Evolutionary conservation across 2,888 invertebrate species (phyloP).

Genomic region (Drosophila meridiana): DNA sequence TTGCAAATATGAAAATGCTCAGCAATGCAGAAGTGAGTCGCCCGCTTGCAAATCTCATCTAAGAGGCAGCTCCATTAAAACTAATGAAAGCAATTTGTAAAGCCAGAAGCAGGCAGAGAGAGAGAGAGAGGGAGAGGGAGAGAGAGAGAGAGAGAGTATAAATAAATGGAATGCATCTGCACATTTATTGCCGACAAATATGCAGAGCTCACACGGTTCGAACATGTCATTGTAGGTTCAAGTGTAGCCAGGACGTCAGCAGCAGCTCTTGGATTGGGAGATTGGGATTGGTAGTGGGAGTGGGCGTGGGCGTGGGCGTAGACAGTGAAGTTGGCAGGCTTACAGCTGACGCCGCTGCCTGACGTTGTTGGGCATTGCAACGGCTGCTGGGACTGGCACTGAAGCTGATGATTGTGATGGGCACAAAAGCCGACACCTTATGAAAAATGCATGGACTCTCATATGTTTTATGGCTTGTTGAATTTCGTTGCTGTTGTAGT

Average conservation of each 20-base stretch:
- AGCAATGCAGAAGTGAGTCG: slow-evolving; percentile 40
- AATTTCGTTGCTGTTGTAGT: slow-evolving; percentile 74
- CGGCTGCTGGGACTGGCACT: slow-evolving; percentile 2
- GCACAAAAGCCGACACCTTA: slow-evolving; percentile 84
- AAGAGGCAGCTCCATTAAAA: slow-evolving; percentile 63
- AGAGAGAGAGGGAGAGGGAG: slow-evolving; percentile 4
- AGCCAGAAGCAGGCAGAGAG: slow-evolving; percentile 27
- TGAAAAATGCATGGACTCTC: slow-evolving; percentile 83
- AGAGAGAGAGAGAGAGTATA: slow-evolving; percentile 13
- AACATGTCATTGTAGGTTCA: slow-evolving; percentile 80
- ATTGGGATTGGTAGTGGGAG: slow-evolving; percentile 8
- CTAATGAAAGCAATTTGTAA: slow-evolving; percentile 75
- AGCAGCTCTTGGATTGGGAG: slow-evolving; percentile 22
- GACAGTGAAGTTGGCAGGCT: slow-evolving; percentile 9
- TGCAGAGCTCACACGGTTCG: slow-evolving; percentile 61
- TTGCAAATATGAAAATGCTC: slow-evolving; percentile 36
- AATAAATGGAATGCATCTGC: slow-evolving; percentile 48
- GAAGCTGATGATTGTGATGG: slow-evolving; percentile 65
- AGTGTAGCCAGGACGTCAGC: slow-evolving; percentile 62
- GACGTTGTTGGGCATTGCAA: slow-evolving; percentile 19
- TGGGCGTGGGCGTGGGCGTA: slow-evolving; percentile 7
- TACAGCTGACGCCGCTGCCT: slow-evolving; percentile 46
- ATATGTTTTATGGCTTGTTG: slow-evolving; percentile 84
- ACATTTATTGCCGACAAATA: slow-evolving; percentile 58
- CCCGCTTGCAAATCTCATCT: slow-evolving; percentile 37